phyloP scores from a whole-genome alignment of 2,797 vertebrate genomes.

The Columba guinea region DNA sequence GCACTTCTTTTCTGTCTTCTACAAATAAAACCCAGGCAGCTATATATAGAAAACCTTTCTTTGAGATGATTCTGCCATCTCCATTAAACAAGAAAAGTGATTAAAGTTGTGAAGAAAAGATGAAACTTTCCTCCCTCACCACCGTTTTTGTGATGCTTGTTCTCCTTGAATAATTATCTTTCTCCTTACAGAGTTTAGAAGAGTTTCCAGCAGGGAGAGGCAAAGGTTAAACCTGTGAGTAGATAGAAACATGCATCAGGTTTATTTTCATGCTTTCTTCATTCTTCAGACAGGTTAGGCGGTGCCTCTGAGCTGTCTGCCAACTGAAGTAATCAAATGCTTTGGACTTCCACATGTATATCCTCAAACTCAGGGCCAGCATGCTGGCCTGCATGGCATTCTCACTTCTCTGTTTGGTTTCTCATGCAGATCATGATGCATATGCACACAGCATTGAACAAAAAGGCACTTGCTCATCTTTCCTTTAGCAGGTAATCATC shows the following conservation, averaged over 20 bases:
- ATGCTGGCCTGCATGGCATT: neutral
- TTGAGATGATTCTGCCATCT: neutral
- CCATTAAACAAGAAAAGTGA: neutral
- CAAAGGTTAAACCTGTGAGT: neutral
- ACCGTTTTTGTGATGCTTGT: neutral
- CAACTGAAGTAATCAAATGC: neutral
- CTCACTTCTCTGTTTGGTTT: neutral
- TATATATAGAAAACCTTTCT: neutral
- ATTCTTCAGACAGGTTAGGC: neutral
- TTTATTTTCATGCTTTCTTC: neutral
- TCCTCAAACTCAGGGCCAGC: neutral
- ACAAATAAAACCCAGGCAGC: neutral
- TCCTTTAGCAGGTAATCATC: neutral
- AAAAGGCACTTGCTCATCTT: neutral
- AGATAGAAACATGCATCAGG: neutral
- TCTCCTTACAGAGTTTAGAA: neutral
- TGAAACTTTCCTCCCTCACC: neutral
- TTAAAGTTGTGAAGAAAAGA: neutral
- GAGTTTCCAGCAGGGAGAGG: neutral
- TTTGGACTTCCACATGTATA: neutral
- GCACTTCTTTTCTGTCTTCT: neutral
- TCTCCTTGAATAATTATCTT: neutral
- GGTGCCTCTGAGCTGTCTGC: neutral
- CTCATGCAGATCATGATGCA: neutral
- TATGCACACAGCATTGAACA: neutral